Percentiles rank a stretch among this genome's conserved stretches.
These are phyloP conservation scores for Malurus melanocephalus DNA, from an alignment of 2,113 vertebrate genomes.

Conservation along the genomic window DNA sequence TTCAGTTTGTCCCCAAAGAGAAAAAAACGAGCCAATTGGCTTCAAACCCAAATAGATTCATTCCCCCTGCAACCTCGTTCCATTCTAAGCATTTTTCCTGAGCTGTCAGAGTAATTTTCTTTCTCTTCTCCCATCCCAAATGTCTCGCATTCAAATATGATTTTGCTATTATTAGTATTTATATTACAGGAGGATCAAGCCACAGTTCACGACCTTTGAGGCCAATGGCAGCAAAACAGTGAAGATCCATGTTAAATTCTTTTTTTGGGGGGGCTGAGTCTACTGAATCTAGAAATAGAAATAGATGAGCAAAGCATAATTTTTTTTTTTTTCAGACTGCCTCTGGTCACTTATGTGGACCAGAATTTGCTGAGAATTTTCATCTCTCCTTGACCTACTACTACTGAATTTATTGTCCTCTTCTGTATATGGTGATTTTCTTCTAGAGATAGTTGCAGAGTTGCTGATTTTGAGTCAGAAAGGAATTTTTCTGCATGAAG, in stretches of 20 bases:
- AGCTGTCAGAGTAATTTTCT: neutral
- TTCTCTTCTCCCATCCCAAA: neutral
- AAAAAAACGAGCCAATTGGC: neutral
- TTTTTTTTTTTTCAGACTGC: neutral
- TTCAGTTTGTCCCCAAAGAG: neutral
- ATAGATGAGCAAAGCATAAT: neutral
- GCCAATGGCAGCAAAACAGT: neutral
- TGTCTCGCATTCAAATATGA: neutral
- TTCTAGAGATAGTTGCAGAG: neutral
- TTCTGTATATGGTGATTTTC: neutral
- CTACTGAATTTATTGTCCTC: neutral
- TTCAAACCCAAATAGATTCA: neutral
- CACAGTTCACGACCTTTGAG: slow-evolving; percentile 11
- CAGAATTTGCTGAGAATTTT: neutral
- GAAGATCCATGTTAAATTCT: neutral
- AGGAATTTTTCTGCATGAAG: neutral
- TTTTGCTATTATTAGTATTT: slow-evolving; percentile 20
- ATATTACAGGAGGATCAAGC: slow-evolving; percentile 7
- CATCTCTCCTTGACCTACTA: neutral
- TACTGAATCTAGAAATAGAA: neutral
- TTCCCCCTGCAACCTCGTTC: neutral
- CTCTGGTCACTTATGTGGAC: neutral
- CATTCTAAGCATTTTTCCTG: neutral
- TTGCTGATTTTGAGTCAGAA: neutral
- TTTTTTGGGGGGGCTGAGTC: neutral